Evolutionary conservation across 2,888 invertebrate genomes (phyloP).

Genomic region (Philonicus albiceps): DNA sequence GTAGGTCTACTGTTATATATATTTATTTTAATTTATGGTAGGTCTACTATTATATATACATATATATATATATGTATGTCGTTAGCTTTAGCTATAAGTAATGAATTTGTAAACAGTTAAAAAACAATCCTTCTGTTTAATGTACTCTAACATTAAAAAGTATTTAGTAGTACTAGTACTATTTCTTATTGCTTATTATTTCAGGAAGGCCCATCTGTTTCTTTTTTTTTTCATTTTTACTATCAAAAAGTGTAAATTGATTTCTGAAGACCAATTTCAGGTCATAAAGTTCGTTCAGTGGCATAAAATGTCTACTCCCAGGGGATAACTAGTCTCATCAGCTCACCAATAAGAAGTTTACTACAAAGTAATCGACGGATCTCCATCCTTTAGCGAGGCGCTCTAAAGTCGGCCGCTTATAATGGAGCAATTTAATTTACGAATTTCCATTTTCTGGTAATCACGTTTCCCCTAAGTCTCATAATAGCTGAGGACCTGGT

Average conservation of each 20-base stretch:
- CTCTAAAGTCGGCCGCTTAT: conserved; percentile 29
- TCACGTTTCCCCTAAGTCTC: conserved; percentile 33
- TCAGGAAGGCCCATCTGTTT: not conserved
- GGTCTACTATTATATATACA: no score
- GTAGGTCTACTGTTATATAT: no score
- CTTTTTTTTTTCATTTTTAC: not conserved
- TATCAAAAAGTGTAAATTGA: not conserved
- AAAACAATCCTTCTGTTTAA: no score
- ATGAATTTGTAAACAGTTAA: no score
- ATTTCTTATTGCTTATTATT: not conserved
- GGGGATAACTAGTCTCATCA: conserved; percentile 9
- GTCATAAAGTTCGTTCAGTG: not conserved
- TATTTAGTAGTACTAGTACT: no score
- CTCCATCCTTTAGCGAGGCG: not conserved
- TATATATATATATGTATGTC: no score
- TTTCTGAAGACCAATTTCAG: not conserved
- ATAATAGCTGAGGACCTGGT: conserved; percentile 28
- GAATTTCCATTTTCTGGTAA: conserved; percentile 46
- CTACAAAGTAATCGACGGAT: conserved; percentile 19
- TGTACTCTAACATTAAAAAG: no score
- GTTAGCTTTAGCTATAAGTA: no score
- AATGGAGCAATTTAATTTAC: conserved; percentile 47
- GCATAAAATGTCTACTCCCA: not conserved
- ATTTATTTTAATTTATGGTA: no score
- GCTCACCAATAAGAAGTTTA: conserved; percentile 27